Base-by-base conservation (phyloP, 1,140 invertebrate genomes). In the Medauroidea extradentata region DNA sequence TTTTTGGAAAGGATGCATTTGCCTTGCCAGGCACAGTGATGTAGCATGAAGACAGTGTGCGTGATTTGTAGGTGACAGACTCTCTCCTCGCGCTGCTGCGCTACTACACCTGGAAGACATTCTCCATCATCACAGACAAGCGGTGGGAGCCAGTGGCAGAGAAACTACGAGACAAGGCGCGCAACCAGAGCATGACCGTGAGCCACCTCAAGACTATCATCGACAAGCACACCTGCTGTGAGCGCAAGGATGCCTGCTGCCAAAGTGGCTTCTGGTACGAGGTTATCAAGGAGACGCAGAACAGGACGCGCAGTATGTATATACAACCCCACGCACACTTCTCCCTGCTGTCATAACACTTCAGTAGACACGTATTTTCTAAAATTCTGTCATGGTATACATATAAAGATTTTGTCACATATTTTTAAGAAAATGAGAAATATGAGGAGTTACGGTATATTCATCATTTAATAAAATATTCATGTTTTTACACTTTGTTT, bases 41-140 rank as follows among this genome's bases (percentile, higher is more conserved):
- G 13, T 11, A 2, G 18, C 23, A 1, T n/a, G n/a, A n/a, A n/a
- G n/a, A n/a, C n/a, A n/a, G n/a, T n/a, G n/a, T n/a, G n/a, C n/a
- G n/a, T n/a, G n/a, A n/a, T 16, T 60, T 57, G 39, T 72, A 92
- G 84, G 92, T 96, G 21, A 94, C 93, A 27, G 96, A 95, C 77
- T 96, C 94, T 19, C 86, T 98, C 51, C 87, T 97, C 68, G 86
- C 94, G 0, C 76, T 98, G 46, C 75, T 99, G 55, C 79, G 85
- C 39, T 90, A 96, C 75, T 95, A 93, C 75, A 86, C 89, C 64
- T 99, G 95, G 95, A 85, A 87, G 57, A 94, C 94, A 72, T 97
- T 98, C 76, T 88, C 91, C 16, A 90, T 99, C 46, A 81, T 98
- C n/a, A 88, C 88, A 57, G 93, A 97, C 69, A 84, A 87, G 52